phyloP scores from a whole-genome alignment of 2,888 invertebrate genomes.

The Mylabris sibirica region DNA sequence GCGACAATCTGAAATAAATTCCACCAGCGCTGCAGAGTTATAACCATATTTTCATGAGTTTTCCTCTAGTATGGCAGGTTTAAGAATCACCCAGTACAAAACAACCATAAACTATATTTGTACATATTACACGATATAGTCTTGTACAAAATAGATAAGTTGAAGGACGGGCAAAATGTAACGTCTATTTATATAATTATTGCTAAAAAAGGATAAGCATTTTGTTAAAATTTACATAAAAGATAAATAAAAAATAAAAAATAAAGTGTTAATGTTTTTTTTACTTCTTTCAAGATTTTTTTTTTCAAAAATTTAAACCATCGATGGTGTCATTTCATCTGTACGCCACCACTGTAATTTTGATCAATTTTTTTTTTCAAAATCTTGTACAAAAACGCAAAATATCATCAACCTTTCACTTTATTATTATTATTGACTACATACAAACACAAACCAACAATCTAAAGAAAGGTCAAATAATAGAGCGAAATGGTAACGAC shows the following conservation, averaged over 20 bases:
- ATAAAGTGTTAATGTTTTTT: too few relatives aligned
- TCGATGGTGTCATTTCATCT: too few relatives aligned
- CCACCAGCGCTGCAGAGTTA: too few relatives aligned
- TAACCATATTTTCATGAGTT: too few relatives aligned
- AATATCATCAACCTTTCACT: conserved; percentile 41
- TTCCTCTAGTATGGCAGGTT: too few relatives aligned
- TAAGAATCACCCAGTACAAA: neutral
- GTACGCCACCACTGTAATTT: conserved; percentile 1
- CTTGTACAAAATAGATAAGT: conserved; percentile 40
- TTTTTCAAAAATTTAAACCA: too few relatives aligned
- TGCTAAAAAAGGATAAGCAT: neutral
- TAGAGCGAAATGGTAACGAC: conserved; percentile 57
- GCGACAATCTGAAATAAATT: too few relatives aligned
- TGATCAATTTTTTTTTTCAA: neutral
- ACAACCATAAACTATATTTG: neutral
- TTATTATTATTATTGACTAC: conserved; percentile 28
- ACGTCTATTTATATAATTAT: neutral
- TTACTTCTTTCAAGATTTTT: too few relatives aligned
- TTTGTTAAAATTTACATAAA: neutral
- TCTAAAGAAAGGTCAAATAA: conserved; percentile 53
- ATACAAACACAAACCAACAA: neutral
- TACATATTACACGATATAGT: neutral
- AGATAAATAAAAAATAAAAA: too few relatives aligned
- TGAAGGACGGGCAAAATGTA: conserved; percentile 48
- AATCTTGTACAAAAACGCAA: neutral